Evolutionary conservation across 2,888 invertebrate genomes (phyloP).

Genomic region (Rhagonycha fulva): DNA sequence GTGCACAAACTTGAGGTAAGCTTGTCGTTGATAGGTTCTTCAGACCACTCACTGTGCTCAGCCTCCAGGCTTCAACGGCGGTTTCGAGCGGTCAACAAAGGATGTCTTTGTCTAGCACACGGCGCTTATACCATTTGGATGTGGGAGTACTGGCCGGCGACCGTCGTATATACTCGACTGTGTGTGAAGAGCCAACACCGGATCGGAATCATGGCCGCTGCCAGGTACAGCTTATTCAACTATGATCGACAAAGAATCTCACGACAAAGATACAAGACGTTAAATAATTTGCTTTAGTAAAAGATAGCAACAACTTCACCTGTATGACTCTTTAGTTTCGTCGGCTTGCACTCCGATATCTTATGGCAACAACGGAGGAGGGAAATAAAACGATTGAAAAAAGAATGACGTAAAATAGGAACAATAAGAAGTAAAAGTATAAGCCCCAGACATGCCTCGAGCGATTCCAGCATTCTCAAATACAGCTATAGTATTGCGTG

Average conservation of each 20-base stretch:
- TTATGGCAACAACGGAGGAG: slow-evolving; percentile 43
- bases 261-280: slow-evolving; percentile 26
- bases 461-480: slow-evolving; percentile 47
- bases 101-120: slow-evolving; percentile 53
- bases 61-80: slow-evolving; percentile 70
- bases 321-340: slow-evolving; percentile 43
- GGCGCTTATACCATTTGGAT: slow-evolving; percentile 27
- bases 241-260: slow-evolving; percentile 30
- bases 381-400: slow-evolving; percentile 49
- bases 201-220: slow-evolving; percentile 51
- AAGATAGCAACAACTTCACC: slow-evolving; percentile 42
- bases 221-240: slow-evolving; percentile 35
- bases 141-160: slow-evolving; percentile 42
- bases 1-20: slow-evolving; percentile 24
- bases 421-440: slow-evolving; percentile 52
- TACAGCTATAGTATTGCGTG: slow-evolving; percentile 39
- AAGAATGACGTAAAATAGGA: slow-evolving; percentile 49
- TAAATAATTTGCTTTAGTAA: slow-evolving; percentile 4
- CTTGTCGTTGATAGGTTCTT: slow-evolving; percentile 33
- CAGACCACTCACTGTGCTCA: slow-evolving; percentile 62
- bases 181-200: slow-evolving; percentile 47
- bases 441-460: slow-evolving; percentile 49
- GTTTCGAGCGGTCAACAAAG: slow-evolving; percentile 64
- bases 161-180: slow-evolving; percentile 43
- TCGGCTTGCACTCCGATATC: slow-evolving; percentile 38